phyloP scores from a whole-genome alignment of 2,113 vertebrate species.

The Gambusia holbrooki region DNA sequence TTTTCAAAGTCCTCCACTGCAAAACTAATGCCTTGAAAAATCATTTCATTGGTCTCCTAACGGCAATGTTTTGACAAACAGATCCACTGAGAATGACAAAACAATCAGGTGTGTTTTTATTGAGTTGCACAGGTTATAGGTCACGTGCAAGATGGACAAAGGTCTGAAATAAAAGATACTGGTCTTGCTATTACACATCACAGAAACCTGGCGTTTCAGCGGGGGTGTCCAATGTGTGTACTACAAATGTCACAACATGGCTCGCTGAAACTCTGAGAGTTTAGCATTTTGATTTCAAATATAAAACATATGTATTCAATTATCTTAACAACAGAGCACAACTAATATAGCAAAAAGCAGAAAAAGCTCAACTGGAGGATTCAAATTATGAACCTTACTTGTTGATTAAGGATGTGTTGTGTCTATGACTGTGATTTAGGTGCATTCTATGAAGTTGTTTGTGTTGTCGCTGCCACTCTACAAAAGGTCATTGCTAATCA shows the following conservation, averaged over 20 bases:
- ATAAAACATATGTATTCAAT: neutral
- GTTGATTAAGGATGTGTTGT: conserved; percentile 1
- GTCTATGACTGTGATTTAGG: conserved; percentile 1
- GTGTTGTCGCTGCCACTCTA: conserved; percentile 16
- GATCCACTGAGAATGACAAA: neutral
- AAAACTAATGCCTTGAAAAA: neutral
- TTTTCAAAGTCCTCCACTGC: neutral
- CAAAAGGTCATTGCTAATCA: conserved; percentile 59
- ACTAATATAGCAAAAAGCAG: neutral
- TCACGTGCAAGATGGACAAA: too few relatives aligned
- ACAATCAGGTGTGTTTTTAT: too few relatives aligned
- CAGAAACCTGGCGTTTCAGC: too few relatives aligned
- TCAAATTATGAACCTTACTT: conserved; percentile 5
- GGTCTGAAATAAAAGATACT: too few relatives aligned
- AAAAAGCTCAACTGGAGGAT: neutral
- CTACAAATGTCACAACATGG: neutral
- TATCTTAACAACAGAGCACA: neutral
- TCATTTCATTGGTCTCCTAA: neutral
- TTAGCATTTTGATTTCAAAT: neutral
- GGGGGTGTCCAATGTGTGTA: neutral
- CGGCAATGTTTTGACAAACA: neutral
- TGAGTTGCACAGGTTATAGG: too few relatives aligned
- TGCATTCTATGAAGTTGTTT: conserved; percentile 27
- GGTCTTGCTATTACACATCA: too few relatives aligned
- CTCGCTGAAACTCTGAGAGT: neutral